phyloP scores from a whole-genome alignment of 2,797 vertebrate genomes.

The Meriones psammophilus region DNA sequence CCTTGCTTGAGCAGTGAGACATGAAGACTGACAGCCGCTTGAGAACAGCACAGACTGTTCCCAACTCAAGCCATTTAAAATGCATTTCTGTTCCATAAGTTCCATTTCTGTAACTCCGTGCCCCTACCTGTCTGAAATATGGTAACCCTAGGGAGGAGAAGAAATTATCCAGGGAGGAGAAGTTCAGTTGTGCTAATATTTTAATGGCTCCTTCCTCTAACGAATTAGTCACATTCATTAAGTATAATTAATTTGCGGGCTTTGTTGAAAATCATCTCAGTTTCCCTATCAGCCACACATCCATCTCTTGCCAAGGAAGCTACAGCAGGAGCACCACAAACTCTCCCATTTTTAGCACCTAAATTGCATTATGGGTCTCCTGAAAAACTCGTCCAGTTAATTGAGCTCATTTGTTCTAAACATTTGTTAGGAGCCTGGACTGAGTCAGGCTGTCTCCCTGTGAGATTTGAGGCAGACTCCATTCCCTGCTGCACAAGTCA shows the following conservation, averaged over 20 bases:
- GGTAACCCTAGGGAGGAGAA: conserved; percentile 73
- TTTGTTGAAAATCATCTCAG: conserved; percentile 71
- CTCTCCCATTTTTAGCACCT: background rate
- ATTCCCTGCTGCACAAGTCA: background rate
- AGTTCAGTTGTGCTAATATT: conserved; percentile 75
- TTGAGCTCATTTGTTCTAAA: conserved; percentile 39
- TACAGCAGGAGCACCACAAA: background rate
- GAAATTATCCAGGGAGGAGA: conserved; percentile 78
- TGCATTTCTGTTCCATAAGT: conserved; percentile 62
- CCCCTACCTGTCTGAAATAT: conserved; percentile 63
- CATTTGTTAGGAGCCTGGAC: background rate
- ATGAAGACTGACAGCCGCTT: conserved; percentile 69
- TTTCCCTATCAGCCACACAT: conserved; percentile 60
- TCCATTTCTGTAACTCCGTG: background rate
- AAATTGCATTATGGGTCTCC: background rate
- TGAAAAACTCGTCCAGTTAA: background rate
- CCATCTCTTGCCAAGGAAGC: conserved; percentile 38
- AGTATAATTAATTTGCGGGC: conserved; percentile 75
- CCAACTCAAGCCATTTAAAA: conserved; percentile 71
- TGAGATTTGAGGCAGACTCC: background rate
- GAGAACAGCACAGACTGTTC: conserved; percentile 70
- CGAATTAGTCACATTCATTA: conserved; percentile 79
- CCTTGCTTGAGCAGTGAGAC: conserved; percentile 64
- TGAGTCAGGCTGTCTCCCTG: background rate
- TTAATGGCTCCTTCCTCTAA: conserved; percentile 74